A percentile compares a stretch with the other conserved stretches of the same genome.
Evolutionary conservation across 2,888 invertebrate species (phyloP).

Genomic region (Mythimna ferrago): DNA sequence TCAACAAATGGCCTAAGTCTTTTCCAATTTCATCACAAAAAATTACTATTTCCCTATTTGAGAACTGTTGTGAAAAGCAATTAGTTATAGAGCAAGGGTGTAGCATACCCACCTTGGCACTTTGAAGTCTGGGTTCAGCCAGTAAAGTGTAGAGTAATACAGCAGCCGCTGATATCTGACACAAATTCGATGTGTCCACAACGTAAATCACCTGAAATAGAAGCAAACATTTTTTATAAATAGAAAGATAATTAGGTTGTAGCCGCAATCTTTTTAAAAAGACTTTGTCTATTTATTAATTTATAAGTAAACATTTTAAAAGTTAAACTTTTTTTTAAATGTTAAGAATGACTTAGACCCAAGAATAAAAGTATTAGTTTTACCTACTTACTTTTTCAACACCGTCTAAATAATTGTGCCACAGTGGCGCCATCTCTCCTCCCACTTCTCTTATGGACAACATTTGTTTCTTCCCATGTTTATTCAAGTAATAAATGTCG

Average conservation of each 20-base stretch:
- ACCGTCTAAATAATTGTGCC: conserved; percentile 94
- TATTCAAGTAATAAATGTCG: conserved; percentile 89
- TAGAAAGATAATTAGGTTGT: too few species aligned
- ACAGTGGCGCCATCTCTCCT: conserved; percentile 95
- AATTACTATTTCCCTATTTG: too few species aligned
- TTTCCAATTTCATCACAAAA: too few species aligned
- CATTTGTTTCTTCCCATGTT: conserved; percentile 88
- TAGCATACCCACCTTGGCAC: conserved; percentile 89
- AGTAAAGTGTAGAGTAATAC: conserved; percentile 95
- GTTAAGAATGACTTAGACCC: too few species aligned
- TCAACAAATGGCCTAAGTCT: too few species aligned
- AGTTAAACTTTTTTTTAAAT: too few species aligned
- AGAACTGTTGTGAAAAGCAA: too few species aligned
- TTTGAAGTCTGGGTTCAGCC: conserved; percentile 93
- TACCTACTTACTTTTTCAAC: conserved; percentile 89
- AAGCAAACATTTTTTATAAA: background rate
- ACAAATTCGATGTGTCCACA: conserved; percentile 95
- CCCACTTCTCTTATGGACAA: conserved; percentile 94
- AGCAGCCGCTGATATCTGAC: conserved; percentile 96
- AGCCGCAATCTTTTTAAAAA: background rate
- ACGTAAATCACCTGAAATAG: conserved; percentile 92
- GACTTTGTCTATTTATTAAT: too few species aligned
- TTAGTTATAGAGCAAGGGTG: background rate
- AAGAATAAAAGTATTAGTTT: too few species aligned
- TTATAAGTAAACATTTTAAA: too few species aligned